Conservation (phyloP, 1,140 invertebrate genomes). For the Calliphora vicina region DNA sequence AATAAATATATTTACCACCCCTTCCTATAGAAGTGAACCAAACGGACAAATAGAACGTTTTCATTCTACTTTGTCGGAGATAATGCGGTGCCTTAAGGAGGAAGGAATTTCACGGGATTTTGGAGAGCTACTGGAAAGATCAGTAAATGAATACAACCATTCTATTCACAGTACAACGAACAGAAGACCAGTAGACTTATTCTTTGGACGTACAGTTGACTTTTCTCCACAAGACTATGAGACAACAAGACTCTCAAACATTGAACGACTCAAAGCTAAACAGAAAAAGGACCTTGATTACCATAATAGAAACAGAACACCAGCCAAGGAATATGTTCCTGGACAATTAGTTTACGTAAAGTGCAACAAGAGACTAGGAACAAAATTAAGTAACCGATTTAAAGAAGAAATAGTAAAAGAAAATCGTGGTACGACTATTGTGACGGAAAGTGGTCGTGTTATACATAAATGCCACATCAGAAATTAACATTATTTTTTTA, state of each 20-base stretch:
- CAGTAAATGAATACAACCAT: slow-evolving; percentile 33
- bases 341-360: not conserved
- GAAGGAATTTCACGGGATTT: not conserved
- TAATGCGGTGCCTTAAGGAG: slow-evolving; percentile 16
- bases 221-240: slow-evolving; percentile 5
- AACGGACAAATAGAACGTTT: slow-evolving; percentile 38
- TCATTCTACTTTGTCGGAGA: slow-evolving; percentile 24
- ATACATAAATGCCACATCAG: not conserved
- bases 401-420: no score
- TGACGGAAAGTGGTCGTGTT: no score
- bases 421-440: no score
- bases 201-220: slow-evolving; percentile 28
- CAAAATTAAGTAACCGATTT: not conserved
- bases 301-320: not conserved
- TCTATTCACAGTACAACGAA: slow-evolving; percentile 25
- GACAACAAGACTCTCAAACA: slow-evolving; percentile 16
- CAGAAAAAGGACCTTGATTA: slow-evolving; percentile 15
- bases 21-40: slow-evolving; percentile 10
- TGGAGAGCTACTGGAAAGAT: slow-evolving; percentile 6
- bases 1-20: slow-evolving; percentile 25
- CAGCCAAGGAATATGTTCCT: not conserved
- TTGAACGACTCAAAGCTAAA: slow-evolving; percentile 20
- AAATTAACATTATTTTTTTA: not conserved
- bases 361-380: not conserved
- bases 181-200: slow-evolving; percentile 24